Percentiles rank a stretch among this genome's conserved stretches.
Conservation (phyloP, 2,113 vertebrate genomes). For the Calypte anna region DNA sequence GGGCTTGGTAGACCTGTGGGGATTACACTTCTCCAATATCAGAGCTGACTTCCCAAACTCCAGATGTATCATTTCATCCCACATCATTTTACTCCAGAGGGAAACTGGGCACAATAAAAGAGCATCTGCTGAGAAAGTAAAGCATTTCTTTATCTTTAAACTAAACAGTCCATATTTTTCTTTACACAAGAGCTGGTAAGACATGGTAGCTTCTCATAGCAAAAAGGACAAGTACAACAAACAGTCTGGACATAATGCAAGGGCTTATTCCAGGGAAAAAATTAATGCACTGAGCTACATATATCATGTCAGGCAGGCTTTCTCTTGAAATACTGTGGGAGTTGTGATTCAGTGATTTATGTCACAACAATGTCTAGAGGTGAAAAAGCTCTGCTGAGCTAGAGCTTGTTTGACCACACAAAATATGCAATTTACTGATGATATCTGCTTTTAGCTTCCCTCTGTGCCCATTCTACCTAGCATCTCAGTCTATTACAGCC, state of each 20-base stretch:
- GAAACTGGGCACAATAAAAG: neutral
- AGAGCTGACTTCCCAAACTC: neutral
- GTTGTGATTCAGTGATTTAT: neutral
- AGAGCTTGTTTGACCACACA: slow-evolving; percentile 12
- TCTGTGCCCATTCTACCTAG: neutral
- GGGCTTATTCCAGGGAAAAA: neutral
- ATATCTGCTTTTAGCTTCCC: slow-evolving; percentile 36
- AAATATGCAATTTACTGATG: slow-evolving; percentile 32
- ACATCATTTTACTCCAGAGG: neutral
- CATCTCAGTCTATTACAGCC: neutral
- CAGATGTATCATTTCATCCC: neutral
- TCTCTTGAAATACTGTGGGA: neutral
- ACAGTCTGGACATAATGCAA: neutral
- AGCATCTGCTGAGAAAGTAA: neutral
- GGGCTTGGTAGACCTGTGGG: neutral
- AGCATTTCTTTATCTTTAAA: neutral
- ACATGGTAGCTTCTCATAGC: neutral
- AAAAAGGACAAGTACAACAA: neutral
- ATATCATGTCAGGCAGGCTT: neutral
- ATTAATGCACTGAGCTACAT: neutral
- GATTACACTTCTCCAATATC: neutral
- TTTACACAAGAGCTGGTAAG: neutral
- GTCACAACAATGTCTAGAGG: neutral
- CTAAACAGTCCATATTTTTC: neutral
- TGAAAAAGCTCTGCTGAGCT: slow-evolving; percentile 20